Evolutionary conservation across 2,888 invertebrate species (phyloP), one percentile per base, ranked within the genome.

Genomic region (Chrysolina americana): DNA sequence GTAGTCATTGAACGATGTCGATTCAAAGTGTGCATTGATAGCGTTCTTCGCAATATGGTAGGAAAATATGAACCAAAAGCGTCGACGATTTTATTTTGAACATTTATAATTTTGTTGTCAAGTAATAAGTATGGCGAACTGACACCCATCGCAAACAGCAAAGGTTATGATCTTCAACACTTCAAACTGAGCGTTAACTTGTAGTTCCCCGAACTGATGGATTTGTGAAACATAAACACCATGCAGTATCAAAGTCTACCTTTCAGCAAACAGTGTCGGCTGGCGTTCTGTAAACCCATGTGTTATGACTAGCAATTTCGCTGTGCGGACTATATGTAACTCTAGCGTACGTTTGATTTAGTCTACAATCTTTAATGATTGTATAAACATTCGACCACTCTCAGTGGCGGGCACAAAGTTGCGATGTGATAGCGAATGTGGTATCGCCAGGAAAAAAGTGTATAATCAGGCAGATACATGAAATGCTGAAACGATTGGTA

Each of bases 231-330:
- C 23, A 36, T 59, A 59, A 59, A 59, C 59, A 59, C 36, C 59
- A 5, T 21, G 6, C n/a, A 10, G n/a, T 59, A 59, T 59, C 36
- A 59, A 21, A 36, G 48, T 66, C n/a, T 53, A 53, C 66, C 66
- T 66, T 66, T 66, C 66, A 66, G 50, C 66, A 11, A 50, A 50
- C 15, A 48, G 41, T 50, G 28, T 41, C 50, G 50, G 48, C 48
- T 66, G 66, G 36, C 41, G 53, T 66, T 48, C 50, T 50, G 44
- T 66, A 66, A 66, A 66, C 66, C 19, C 48, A 21, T 53, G 21
- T 66, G 66, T 66, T 66, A 66, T 66, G 66, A 66, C 66, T 66
- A 66, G 50, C 66, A 28, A 48, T 28, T 66, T 17, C 10, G 19
- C 50, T 15, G 28, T 6, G 48, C 17, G 53, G n/a, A 53, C 48